Percentiles rank a stretch among this genome's conserved stretches.
Evolutionary conservation across 2,113 vertebrate species (phyloP).

Genomic region (Aix galericulata): DNA sequence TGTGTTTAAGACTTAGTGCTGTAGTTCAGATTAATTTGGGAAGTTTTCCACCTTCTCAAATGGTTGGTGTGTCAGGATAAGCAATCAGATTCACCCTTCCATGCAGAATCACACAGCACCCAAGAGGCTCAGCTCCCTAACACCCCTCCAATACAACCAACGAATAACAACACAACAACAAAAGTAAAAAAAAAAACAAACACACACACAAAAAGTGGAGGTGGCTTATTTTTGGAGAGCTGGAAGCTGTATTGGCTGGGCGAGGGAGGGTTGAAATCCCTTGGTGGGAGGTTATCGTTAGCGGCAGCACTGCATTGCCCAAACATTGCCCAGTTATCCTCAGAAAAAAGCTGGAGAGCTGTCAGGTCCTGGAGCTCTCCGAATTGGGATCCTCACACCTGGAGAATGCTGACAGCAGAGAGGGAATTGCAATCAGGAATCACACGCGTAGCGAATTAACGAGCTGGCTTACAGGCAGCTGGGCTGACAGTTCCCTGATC

Average conservation of each 20-base stretch:
- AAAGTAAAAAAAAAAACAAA: background rate
- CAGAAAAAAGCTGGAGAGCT: background rate
- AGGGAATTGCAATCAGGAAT: background rate
- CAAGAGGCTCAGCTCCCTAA: background rate
- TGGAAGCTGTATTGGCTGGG: background rate
- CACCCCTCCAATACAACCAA: accelerated
- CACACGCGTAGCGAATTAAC: background rate
- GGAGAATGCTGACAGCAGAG: background rate
- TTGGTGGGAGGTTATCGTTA: background rate
- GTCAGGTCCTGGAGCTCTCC: background rate
- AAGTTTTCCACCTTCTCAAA: background rate
- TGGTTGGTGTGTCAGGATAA: background rate
- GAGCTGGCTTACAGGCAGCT: background rate
- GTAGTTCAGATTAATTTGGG: background rate
- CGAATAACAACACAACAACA: background rate
- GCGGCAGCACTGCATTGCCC: background rate
- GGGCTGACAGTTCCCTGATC: background rate
- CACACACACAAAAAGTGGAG: too few relatives aligned
- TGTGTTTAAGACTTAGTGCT: background rate
- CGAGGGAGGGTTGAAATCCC: background rate
- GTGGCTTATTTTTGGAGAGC: background rate
- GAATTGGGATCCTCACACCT: background rate
- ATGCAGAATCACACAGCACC: background rate
- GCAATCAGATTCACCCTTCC: background rate
- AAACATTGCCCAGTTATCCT: background rate